Evolutionary conservation across 37 sponge, comb jelly and placozoan genomes (phyloP), one percentile per base, ranked within the genome.

Genomic region (Tethya wilhelma): DNA sequence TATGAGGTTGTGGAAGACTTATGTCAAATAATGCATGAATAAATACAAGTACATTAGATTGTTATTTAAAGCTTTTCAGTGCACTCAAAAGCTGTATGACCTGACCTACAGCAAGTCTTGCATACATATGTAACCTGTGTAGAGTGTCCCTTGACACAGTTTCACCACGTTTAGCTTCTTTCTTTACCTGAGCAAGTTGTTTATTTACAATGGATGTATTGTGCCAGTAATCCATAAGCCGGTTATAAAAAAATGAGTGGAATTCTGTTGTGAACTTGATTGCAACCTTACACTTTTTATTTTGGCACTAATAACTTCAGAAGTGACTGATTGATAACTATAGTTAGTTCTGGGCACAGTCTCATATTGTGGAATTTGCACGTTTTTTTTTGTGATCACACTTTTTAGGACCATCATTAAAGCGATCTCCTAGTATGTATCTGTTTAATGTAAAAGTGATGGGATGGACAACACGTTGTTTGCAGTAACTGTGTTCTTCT

Each of bases 211-310:
- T 69, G 2, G 11, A 3, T 22, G 41, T 69, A 28, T 40, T 69
- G 44, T 69, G 70, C 44, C 44, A 69, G 25, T 69, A 38, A 40
- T 69, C 70, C 70, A 69, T 69, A 4, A 69, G 70, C 4, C 70
- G 4, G 44, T 69, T 69, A 69, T 20, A 29, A 69, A 69, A 29
- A 42, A 69, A 38, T 69, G 70, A 17, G n/a, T 22, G 22, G 41
- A n/a, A 23, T 69, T 69, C 42, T 69, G 70, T n/a, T 69, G 70
- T 23, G 23, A 29, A 38, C 70, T 69, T 2, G 44, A 42, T 42
- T 69, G 39, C 44, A 69, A 38, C 28, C 70, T 38, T 22, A 11
- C n/a, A 2, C 28, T 9, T n/a, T 42, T 69, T 2, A 69, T 69
- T 11, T 38, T 33, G n/a, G 70, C 38, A 42, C 41, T 69, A 8